These are phyloP conservation scores for Amiota minor DNA, from an alignment of 2,888 invertebrate species.

Conservation along the genomic window DNA sequence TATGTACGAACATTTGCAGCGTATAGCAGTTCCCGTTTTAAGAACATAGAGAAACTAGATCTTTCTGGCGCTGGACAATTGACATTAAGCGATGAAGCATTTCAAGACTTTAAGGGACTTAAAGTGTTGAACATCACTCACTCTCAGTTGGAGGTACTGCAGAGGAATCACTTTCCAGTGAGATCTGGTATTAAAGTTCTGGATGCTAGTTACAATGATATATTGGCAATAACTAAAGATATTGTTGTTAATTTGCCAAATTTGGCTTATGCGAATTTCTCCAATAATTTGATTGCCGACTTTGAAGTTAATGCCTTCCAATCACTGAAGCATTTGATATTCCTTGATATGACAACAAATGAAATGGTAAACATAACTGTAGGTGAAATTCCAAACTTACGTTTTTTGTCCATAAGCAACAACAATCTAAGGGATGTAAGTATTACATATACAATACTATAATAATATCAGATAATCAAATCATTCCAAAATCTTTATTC, in stretches of 20 bases:
- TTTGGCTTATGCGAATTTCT: slow-evolving; percentile 63
- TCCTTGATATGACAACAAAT: slow-evolving; percentile 63
- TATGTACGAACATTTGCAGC: neutral
- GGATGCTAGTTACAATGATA: slow-evolving; percentile 65
- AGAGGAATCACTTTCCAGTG: slow-evolving; percentile 49
- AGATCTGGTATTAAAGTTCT: slow-evolving; percentile 51
- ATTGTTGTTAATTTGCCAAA: slow-evolving; percentile 51
- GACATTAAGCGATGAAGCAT: slow-evolving; percentile 51
- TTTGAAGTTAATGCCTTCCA: slow-evolving; percentile 56
- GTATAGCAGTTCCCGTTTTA: neutral
- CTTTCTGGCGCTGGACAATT: slow-evolving; percentile 61
- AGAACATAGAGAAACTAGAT: slow-evolving; percentile 50
- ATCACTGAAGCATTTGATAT: slow-evolving; percentile 47
- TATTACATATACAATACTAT: neutral
- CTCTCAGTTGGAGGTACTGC: slow-evolving; percentile 54
- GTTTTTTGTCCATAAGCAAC: slow-evolving; percentile 60
- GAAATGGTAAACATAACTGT: slow-evolving; percentile 58
- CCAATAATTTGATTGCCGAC: slow-evolving; percentile 58
- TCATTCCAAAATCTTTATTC: neutral
- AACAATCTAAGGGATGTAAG: slow-evolving; percentile 64
- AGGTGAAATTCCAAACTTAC: slow-evolving; percentile 53
- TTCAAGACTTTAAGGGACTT: slow-evolving; percentile 55
- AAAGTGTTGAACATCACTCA: slow-evolving; percentile 61
- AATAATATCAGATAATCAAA: neutral
- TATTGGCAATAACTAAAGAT: slow-evolving; percentile 47